A percentile compares a stretch with the other conserved stretches of the same genome.
These are phyloP conservation scores for Lethrus apterus DNA, from an alignment of 1,140 invertebrate species.

Conservation along the genomic window DNA sequence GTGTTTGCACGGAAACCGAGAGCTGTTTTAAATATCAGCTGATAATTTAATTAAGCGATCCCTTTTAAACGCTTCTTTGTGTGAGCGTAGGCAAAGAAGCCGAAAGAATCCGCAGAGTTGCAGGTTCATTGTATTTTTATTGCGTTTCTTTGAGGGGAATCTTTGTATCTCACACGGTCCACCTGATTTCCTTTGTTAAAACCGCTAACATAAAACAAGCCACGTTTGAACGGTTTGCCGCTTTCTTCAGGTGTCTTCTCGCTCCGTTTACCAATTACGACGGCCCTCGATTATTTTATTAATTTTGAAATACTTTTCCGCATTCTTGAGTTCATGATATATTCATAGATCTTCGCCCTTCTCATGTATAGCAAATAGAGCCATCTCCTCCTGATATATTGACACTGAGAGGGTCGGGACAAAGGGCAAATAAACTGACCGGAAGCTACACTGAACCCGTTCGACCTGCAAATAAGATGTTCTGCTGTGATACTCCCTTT, in stretches of 20 bases:
- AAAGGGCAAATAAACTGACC: conserved; percentile 32
- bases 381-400: conserved; percentile 27
- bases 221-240: not conserved
- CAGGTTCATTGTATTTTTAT: too few relatives aligned
- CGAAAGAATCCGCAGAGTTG: conserved; percentile 34
- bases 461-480: conserved; percentile 33
- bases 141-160: too few relatives aligned
- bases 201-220: too few relatives aligned
- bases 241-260: conserved; percentile 8
- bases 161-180: too few relatives aligned
- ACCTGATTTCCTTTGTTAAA: conserved; percentile 9
- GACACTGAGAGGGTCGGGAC: conserved; percentile 24
- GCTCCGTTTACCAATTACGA: not conserved
- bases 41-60: conserved; percentile 39
- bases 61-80: conserved; percentile 32
- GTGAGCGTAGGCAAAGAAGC: conserved; percentile 26
- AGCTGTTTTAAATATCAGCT: conserved; percentile 38
- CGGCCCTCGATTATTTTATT: conserved; percentile 4
- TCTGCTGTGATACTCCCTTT: conserved; percentile 25
- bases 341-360: conserved; percentile 11
- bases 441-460: conserved; percentile 26
- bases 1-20: conserved; percentile 33
- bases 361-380: conserved; percentile 24
- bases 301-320: conserved; percentile 10
- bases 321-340: not conserved